phyloP scores from a whole-genome alignment of 1,140 invertebrate species.

The Drosophila ironensis region DNA sequence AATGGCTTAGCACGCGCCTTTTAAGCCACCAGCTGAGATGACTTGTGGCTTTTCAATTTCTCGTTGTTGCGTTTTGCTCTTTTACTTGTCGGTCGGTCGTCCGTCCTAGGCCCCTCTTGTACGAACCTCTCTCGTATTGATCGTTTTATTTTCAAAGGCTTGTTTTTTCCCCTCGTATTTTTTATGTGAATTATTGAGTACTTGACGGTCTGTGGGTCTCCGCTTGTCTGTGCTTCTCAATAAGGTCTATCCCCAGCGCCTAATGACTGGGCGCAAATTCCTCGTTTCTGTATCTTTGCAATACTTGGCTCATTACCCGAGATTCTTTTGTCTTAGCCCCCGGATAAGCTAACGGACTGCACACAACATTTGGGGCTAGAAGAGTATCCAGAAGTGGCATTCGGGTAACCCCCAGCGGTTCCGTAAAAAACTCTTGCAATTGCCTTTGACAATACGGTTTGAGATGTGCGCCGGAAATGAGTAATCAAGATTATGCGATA shows the following conservation, averaged over 20 bases:
- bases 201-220: slow-evolving; percentile 51
- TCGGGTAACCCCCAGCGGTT: background rate
- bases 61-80: slow-evolving; percentile 62
- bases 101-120: slow-evolving; percentile 16
- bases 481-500: slow-evolving; percentile 79
- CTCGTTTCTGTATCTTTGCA: slow-evolving; percentile 24
- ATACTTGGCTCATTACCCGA: slow-evolving; percentile 60
- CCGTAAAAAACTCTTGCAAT: slow-evolving; percentile 32
- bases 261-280: slow-evolving; percentile 70
- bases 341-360: slow-evolving; percentile 53
- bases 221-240: slow-evolving; percentile 18
- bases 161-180: slow-evolving; percentile 15
- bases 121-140: slow-evolving; percentile 54
- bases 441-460: slow-evolving; percentile 67
- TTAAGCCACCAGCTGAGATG: slow-evolving; percentile 80
- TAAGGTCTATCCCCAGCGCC: slow-evolving; percentile 32
- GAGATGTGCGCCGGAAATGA: slow-evolving; percentile 76
- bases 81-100: slow-evolving; percentile 46
- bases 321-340: slow-evolving; percentile 68
- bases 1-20: slow-evolving; percentile 80
- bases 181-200: slow-evolving; percentile 73
- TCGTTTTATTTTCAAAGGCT: slow-evolving; percentile 62
- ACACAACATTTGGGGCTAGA: background rate
- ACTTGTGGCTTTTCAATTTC: slow-evolving; percentile 80
- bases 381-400: slow-evolving; percentile 44